Evolutionary conservation across 2,113 vertebrate genomes (phyloP).

Genomic region (Hemibagrus wyckioides): DNA sequence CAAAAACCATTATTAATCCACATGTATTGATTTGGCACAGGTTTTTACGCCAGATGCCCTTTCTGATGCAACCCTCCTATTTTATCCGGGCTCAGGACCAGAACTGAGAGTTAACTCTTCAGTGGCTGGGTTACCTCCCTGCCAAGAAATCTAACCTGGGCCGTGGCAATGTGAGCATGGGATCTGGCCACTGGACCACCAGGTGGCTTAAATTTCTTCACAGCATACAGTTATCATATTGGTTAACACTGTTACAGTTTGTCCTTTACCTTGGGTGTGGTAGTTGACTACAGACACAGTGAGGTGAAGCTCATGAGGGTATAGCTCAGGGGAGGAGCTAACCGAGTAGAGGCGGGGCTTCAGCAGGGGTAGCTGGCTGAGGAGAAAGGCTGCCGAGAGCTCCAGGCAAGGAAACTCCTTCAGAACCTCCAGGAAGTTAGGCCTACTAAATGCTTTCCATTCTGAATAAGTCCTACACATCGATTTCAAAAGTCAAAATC

Average conservation of each 20-base stretch:
- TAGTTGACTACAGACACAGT: conserved; percentile 80
- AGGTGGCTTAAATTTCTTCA: not conserved
- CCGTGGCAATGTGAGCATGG: too few relatives aligned
- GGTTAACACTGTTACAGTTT: not conserved
- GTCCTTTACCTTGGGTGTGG: conserved; percentile 73
- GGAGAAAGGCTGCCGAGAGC: conserved; percentile 73
- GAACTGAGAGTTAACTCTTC: too few relatives aligned
- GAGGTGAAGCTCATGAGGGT: conserved; percentile 77
- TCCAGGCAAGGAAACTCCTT: conserved; percentile 77
- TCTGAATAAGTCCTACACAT: conserved; percentile 73
- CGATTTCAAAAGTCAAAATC: too few relatives aligned
- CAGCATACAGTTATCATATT: not conserved
- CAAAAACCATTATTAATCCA: too few relatives aligned
- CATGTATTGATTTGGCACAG: too few relatives aligned
- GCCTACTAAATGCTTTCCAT: conserved; percentile 78
- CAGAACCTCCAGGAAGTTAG: conserved; percentile 79
- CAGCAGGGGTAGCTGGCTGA: conserved; percentile 79
- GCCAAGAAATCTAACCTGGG: too few relatives aligned
- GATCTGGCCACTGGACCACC: conserved; percentile 62
- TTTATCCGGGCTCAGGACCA: too few relatives aligned
- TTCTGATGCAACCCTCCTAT: too few relatives aligned
- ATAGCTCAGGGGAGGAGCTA: conserved; percentile 77
- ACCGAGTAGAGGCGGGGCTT: conserved; percentile 85
- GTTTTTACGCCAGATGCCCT: too few relatives aligned
- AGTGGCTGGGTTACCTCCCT: too few relatives aligned